Base-by-base conservation (phyloP, 2,797 vertebrate species). In the Lacerta viridis region DNA sequence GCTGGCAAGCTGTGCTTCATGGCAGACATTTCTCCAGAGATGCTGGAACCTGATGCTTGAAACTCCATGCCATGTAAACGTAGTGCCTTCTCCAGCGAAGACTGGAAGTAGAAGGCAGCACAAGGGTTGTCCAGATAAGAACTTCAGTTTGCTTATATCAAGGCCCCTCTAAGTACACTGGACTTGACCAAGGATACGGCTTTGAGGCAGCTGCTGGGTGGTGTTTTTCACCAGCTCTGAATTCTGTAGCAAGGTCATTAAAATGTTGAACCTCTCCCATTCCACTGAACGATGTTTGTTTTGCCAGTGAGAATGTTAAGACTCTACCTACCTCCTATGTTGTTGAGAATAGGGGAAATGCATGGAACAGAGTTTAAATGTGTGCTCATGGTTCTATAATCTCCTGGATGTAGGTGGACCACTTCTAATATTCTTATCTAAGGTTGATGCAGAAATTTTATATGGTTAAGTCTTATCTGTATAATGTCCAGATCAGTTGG, bases 401-500 rank as follows among this genome's bases (percentile, higher is more conserved):
- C 87, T 84, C 55, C 84, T 89, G 88, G 77, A 90, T 90, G 92
- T 94, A 61, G 79, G 18, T 89, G 77, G 69, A 69, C 71, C 74
- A 91, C 84, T 74, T 90, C 83, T 18, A 7, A 78, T 83, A 69
- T 68, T 88, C 55, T 86, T 92, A 94, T 84, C 36, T 88, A 72
- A 80, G 9, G n/a, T 84, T 85, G 86, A 83, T 85, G 71, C 93
- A 85, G 92, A 0, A 87, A 66, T 93, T 94, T 95, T 91, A 85
- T 95, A 89, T 71, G 93, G 66, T 79, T 55, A 29, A 66, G 4
- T 76, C 91, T 87, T 80, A 75, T 71, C 87, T 7, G 90, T 88
- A 83, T 92, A 91, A 27, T 59, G 88, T 91, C 41, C 1, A 88
- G 82, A 75, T 93, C 1, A 27, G 10, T 85, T 29, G 86, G 92